Evolutionary conservation across 2,113 vertebrate species (phyloP).

Genomic region (Dolichallabes microphthalmus): DNA sequence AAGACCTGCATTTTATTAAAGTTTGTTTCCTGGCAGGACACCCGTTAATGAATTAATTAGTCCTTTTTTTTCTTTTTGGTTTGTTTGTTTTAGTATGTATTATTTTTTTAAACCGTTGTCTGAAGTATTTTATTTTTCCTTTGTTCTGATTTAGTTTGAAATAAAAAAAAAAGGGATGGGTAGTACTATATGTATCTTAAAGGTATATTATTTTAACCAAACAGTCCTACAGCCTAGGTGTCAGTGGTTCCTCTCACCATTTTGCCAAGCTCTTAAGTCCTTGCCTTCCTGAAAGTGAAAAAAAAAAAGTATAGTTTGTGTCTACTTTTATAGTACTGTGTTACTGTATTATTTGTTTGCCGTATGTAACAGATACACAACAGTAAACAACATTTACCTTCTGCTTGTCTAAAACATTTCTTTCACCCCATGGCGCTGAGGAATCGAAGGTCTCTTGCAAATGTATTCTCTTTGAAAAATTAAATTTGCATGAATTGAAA

Average conservation of each 20-base stretch:
- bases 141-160: constrained; percentile 56
- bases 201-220: constrained; percentile 57
- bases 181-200: constrained; percentile 54
- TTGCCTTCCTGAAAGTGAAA: constrained; percentile 66
- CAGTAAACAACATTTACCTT: constrained; percentile 63
- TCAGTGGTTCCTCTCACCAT: constrained; percentile 61
- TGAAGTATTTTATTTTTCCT: constrained; percentile 53
- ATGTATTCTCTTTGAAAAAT: no score
- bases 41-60: constrained; percentile 29
- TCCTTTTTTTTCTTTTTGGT: constrained; percentile 52
- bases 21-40: constrained; percentile 53
- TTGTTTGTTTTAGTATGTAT: constrained; percentile 42
- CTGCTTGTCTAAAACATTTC: constrained; percentile 53
- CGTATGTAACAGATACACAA: constrained; percentile 63
- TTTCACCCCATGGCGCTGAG: constrained; percentile 10
- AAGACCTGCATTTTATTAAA: constrained; percentile 65
- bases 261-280: constrained; percentile 59
- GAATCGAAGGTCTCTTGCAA: not conserved
- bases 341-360: constrained; percentile 62
- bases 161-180: constrained; percentile 57
- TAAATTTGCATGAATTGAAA: not conserved
- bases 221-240: constrained; percentile 57
- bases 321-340: constrained; percentile 64
- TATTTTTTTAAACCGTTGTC: constrained; percentile 56
- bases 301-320: constrained; percentile 58